Percentiles rank a stretch among this genome's conserved stretches.
These are phyloP conservation scores for Epinephelus cyanopodus DNA, from an alignment of 2,113 vertebrate species.

Conservation along the genomic window DNA sequence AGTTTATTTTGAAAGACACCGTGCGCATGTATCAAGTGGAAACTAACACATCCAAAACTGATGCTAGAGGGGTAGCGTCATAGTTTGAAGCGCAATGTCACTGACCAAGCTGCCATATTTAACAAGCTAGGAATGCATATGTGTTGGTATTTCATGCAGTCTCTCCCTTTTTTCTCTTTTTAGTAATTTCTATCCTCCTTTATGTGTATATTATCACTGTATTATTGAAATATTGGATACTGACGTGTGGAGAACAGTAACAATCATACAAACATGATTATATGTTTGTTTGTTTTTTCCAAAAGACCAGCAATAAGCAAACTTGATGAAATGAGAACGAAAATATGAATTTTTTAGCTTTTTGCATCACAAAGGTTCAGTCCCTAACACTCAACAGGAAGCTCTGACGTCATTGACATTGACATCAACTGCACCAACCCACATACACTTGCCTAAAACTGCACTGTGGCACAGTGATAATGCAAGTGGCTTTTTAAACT, in stretches of 20 bases:
- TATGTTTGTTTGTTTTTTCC: too few relatives aligned
- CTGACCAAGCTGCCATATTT: too few relatives aligned
- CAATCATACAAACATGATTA: neutral
- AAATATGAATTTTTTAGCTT: neutral
- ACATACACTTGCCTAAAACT: constrained; percentile 3
- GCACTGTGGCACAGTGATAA: neutral
- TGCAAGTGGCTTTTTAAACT: too few relatives aligned
- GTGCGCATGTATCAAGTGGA: too few relatives aligned
- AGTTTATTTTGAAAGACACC: too few relatives aligned
- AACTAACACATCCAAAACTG: too few relatives aligned
- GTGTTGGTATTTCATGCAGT: neutral
- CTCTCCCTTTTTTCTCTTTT: too few relatives aligned
- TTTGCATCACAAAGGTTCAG: neutral
- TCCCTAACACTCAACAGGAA: neutral
- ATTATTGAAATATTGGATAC: neutral
- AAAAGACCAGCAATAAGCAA: neutral
- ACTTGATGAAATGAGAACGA: neutral
- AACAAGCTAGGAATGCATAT: too few relatives aligned
- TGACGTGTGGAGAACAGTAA: neutral
- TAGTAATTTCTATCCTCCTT: neutral
- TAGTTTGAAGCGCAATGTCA: too few relatives aligned
- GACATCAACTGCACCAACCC: constrained; percentile 6
- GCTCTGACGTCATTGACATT: neutral
- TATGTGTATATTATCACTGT: neutral
- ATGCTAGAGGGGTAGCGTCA: too few relatives aligned